Conservation (phyloP, 2,797 vertebrate species). For the Lagodon rhomboides region DNA sequence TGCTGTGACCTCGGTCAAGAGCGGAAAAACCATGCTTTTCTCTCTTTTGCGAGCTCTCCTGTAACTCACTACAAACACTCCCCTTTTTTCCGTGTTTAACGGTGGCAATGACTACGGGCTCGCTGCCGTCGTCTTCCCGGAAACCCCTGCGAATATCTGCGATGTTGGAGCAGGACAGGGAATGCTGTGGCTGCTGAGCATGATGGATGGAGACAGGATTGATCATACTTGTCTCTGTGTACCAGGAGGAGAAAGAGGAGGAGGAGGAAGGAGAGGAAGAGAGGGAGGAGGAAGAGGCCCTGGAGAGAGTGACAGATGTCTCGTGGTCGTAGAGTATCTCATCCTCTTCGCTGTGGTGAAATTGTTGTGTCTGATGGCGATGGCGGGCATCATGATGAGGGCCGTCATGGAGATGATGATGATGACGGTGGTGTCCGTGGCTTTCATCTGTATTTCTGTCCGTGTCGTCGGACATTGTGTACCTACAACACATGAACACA, state of each 20-base stretch:
- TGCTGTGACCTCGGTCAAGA: conserved; percentile 81
- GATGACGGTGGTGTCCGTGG: conserved; percentile 42
- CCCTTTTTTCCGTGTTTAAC: conserved; percentile 54
- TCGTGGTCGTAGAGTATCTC: conserved; percentile 61
- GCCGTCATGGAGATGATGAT: conserved; percentile 50
- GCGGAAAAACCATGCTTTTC: conserved; percentile 46
- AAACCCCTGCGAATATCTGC: conserved; percentile 69
- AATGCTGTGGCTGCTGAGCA: conserved; percentile 77
- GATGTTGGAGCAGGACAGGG: conserved; percentile 87
- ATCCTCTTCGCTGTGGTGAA: conserved; percentile 57
- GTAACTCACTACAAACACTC: conserved; percentile 26
- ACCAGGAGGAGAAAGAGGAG: conserved; percentile 82
- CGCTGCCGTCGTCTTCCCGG: conserved; percentile 61
- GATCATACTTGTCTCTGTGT: conserved; percentile 80
- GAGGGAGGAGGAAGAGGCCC: conserved; percentile 82
- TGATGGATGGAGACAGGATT: conserved; percentile 69
- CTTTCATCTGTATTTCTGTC: conserved; percentile 69
- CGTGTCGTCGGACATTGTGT: conserved; percentile 58
- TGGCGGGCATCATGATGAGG: conserved; percentile 36
- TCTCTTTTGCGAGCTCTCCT: conserved; percentile 35
- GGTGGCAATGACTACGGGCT: conserved; percentile 70
- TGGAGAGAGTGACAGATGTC: conserved; percentile 69
- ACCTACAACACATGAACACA: conserved; percentile 59
- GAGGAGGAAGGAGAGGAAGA: conserved; percentile 77
- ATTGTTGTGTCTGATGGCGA: conserved; percentile 39